phyloP scores from a whole-genome alignment of 1,140 invertebrate species.

The Procambarus clarkii region DNA sequence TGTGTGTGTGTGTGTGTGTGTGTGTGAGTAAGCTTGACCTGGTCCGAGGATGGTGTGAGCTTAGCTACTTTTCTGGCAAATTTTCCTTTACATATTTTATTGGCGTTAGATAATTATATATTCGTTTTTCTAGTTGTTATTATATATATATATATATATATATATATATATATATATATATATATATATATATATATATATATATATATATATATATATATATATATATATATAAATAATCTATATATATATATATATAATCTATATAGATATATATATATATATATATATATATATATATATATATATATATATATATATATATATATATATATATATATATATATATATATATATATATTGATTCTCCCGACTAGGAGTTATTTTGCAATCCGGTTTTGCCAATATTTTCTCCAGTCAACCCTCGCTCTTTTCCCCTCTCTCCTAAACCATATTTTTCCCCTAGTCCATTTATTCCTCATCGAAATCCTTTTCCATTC shows the following conservation, averaged over 20 bases:
- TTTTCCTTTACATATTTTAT: too few species aligned
- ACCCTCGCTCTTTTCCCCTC: background rate
- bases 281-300: background rate
- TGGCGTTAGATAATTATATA: too few species aligned
- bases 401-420: background rate
- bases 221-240: background rate
- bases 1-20: too few species aligned
- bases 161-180: background rate
- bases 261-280: too few species aligned
- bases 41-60: too few species aligned
- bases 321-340: background rate
- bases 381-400: too few species aligned
- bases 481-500: too few species aligned
- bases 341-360: background rate
- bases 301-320: background rate
- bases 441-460: background rate
- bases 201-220: slow-evolving; percentile 6
- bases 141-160: slow-evolving; percentile 7
- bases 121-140: background rate
- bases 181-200: slow-evolving; percentile 2
- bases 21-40: too few species aligned
- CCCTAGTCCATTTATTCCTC: too few species aligned
- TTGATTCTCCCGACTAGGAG: background rate
- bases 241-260: background rate
- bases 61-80: too few species aligned